A percentile compares a stretch with the other conserved stretches of the same genome.
These are phyloP conservation scores for Plodia interpunctella DNA, from an alignment of 1,140 invertebrate genomes.

Conservation along the genomic window DNA sequence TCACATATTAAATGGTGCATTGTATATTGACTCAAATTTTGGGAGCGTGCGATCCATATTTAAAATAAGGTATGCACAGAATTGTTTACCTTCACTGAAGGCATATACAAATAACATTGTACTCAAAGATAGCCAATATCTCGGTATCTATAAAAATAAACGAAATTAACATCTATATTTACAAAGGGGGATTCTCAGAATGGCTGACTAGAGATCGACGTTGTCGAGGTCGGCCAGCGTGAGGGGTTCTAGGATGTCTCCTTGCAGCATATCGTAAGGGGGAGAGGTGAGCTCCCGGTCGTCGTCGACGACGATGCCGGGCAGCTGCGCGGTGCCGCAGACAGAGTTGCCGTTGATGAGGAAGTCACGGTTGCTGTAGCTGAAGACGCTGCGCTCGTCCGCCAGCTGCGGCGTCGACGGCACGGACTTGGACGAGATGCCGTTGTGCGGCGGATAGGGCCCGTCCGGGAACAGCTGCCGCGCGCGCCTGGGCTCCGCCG, in stretches of 20 bases:
- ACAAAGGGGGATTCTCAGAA: slow-evolving; percentile 25
- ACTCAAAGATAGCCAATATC: slow-evolving; percentile 57
- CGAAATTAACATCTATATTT: slow-evolving; percentile 32
- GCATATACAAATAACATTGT: slow-evolving; percentile 56
- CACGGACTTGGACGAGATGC: slow-evolving; percentile 79
- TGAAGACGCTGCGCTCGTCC: slow-evolving; percentile 77
- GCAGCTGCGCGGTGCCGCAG: slow-evolving; percentile 44
- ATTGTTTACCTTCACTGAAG: slow-evolving; percentile 66
- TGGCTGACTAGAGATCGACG: slow-evolving; percentile 63
- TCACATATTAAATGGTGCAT: slow-evolving; percentile 58
- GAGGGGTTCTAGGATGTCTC: slow-evolving; percentile 57
- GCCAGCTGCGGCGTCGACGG: slow-evolving; percentile 79
- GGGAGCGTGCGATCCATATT: slow-evolving; percentile 57
- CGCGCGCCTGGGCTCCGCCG: slow-evolving; percentile 24
- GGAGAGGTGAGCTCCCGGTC: slow-evolving; percentile 54
- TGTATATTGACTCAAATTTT: slow-evolving; percentile 61
- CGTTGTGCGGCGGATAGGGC: slow-evolving; percentile 53
- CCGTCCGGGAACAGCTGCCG: slow-evolving; percentile 46
- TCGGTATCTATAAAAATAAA: slow-evolving; percentile 51
- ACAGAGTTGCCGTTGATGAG: slow-evolving; percentile 80
- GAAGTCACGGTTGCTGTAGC: slow-evolving; percentile 79
- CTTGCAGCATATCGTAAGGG: slow-evolving; percentile 57
- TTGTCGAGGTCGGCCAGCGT: slow-evolving; percentile 67
- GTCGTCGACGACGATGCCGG: slow-evolving; percentile 39
- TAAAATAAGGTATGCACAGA: slow-evolving; percentile 43